These are phyloP conservation scores for Porites divaricata DNA, from an alignment of 92 coral and sea anemone species.

Conservation along the genomic window DNA sequence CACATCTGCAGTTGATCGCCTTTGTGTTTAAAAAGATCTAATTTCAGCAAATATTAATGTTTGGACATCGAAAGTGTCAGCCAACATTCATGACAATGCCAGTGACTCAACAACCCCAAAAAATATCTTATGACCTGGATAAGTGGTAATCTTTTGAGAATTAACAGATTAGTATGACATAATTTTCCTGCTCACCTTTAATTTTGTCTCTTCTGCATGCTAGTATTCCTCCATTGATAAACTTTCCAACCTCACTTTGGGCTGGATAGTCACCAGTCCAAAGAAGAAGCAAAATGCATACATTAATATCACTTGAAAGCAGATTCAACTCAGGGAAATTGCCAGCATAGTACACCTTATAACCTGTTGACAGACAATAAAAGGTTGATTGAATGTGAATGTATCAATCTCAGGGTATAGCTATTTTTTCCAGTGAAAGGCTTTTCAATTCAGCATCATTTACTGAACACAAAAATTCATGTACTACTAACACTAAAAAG, in stretches of 20 bases:
- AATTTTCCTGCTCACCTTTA: conserved; percentile 39
- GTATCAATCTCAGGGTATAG: too few species aligned
- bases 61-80: too few species aligned
- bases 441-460: too few species aligned
- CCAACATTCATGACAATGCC: too few species aligned
- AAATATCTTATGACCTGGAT: background rate
- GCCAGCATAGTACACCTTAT: conserved; percentile 50
- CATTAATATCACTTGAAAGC: conserved; percentile 29
- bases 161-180: background rate
- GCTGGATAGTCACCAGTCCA: conserved; percentile 77
- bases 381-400: too few species aligned
- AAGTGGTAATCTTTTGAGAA: background rate
- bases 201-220: conserved; percentile 67
- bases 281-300: conserved; percentile 48
- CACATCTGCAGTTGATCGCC: too few species aligned
- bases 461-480: too few species aligned
- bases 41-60: too few species aligned
- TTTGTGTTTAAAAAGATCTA: too few species aligned
- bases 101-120: too few species aligned
- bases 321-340: conserved; percentile 17
- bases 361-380: conserved; percentile 1
- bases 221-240: conserved; percentile 53
- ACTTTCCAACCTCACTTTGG: conserved; percentile 68
- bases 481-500: too few species aligned
- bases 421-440: too few species aligned